A percentile compares a stretch with the other conserved stretches of the same genome.
These are phyloP conservation scores for Ectemnius cavifrons DNA, from an alignment of 2,888 invertebrate genomes.

Conservation along the genomic window DNA sequence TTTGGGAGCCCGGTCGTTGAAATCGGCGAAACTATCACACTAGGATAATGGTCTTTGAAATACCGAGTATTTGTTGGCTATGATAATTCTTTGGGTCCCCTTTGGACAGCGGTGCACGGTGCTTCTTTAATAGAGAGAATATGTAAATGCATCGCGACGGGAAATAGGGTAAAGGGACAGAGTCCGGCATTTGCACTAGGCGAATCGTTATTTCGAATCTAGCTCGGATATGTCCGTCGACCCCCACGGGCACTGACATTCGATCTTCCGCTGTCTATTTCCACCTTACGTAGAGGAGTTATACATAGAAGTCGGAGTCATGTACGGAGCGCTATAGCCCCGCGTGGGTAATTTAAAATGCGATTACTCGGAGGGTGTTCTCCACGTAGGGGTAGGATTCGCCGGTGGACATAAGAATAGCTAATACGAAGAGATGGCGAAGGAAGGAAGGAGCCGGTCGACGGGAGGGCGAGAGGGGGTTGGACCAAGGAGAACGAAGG, in stretches of 20 bases:
- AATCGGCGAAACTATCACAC: neutral
- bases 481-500: constrained; percentile 41
- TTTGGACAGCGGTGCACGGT: neutral
- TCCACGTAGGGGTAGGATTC: constrained; percentile 62
- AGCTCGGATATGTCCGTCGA: constrained; percentile 38
- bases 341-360: constrained; percentile 72
- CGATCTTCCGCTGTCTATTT: constrained; percentile 55
- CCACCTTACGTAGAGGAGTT: constrained; percentile 38
- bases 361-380: constrained; percentile 71
- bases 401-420: constrained; percentile 74
- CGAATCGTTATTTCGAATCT: constrained; percentile 28
- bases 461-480: constrained; percentile 46
- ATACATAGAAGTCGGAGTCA: constrained; percentile 25
- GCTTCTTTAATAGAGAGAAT: neutral
- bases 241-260: constrained; percentile 51
- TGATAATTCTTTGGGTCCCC: neutral
- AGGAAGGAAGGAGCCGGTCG: constrained; percentile 35
- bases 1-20: constrained; percentile 13
- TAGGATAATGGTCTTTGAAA: neutral
- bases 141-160: neutral
- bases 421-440: constrained; percentile 68
- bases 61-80: neutral
- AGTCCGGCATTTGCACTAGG: constrained; percentile 15
- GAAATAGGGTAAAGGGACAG: neutral
- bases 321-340: constrained; percentile 23